Conservation (phyloP, 2,113 vertebrate species). For the Octodon degus region DNA sequence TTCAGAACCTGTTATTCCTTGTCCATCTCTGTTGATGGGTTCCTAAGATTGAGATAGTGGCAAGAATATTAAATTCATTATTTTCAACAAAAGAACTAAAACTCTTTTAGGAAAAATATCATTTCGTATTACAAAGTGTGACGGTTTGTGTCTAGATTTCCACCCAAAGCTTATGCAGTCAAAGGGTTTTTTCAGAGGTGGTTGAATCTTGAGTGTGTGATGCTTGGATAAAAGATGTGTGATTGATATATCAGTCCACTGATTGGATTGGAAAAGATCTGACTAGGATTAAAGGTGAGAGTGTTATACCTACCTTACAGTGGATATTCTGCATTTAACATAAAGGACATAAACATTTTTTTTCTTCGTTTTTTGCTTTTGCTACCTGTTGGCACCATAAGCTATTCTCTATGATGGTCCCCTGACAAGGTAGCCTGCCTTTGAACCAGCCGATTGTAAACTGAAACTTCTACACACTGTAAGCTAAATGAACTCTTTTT, state of each 20-base stretch:
- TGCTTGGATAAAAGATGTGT: neutral
- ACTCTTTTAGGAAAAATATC: neutral
- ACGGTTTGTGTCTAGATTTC: neutral
- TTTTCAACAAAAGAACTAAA: neutral
- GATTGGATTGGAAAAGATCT: neutral
- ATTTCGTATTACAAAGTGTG: neutral
- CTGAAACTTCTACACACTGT: neutral
- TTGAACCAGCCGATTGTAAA: neutral
- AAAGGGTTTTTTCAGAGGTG: neutral
- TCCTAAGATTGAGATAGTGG: too few relatives aligned
- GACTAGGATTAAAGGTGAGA: neutral
- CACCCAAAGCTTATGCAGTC: neutral
- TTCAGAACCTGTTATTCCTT: too few relatives aligned
- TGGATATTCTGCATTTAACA: neutral
- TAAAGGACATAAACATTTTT: neutral
- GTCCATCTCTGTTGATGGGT: too few relatives aligned
- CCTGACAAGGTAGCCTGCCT: neutral
- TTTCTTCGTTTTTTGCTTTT: neutral
- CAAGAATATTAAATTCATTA: neutral
- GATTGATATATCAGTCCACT: neutral
- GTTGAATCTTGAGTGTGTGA: neutral
- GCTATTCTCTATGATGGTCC: neutral
- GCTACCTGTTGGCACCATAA: neutral
- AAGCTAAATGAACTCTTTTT: neutral
- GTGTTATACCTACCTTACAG: neutral